Evolutionary conservation across 2,888 invertebrate species (phyloP).

Genomic region (Tuberolachnus salignus): DNA sequence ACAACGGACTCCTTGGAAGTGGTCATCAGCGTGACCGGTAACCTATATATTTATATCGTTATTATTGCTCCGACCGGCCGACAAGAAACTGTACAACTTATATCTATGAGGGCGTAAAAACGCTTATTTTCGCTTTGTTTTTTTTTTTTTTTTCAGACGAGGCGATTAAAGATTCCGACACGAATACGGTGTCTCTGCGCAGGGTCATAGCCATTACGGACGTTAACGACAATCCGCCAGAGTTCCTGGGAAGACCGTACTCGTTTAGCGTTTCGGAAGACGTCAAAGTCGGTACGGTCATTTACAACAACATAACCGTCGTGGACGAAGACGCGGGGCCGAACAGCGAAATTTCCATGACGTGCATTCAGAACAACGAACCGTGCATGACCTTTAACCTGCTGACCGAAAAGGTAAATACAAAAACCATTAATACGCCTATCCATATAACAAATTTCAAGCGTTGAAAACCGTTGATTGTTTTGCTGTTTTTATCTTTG

Average conservation of each 20-base stretch:
- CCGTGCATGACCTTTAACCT: conserved; percentile 75
- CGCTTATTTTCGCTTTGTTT: no score
- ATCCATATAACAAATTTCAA: no score
- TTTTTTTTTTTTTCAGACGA: conserved; percentile 67
- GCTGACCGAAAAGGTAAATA: conserved; percentile 68
- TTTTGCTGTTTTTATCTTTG: no score
- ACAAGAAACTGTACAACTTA: no score
- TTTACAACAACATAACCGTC: conserved; percentile 71
- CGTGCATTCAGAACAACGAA: conserved; percentile 68
- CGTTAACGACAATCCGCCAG: conserved; percentile 80
- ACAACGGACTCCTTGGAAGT: conserved; percentile 74
- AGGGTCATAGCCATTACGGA: conserved; percentile 79
- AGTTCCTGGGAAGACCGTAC: conserved; percentile 76
- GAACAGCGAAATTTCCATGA: conserved; percentile 73
- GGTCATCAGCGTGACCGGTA: conserved; percentile 81
- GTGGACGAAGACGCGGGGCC: conserved; percentile 76
- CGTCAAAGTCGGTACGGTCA: conserved; percentile 69
- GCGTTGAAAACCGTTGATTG: no score
- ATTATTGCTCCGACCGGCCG: no score
- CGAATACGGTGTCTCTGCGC: conserved; percentile 78
- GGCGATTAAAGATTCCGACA: conserved; percentile 72
- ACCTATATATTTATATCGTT: background rate
- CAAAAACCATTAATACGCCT: background rate
- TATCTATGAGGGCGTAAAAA: no score
- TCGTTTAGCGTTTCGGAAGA: conserved; percentile 75